Conservation (phyloP, 2,888 invertebrate genomes). For the Notodonta dromedarius region DNA sequence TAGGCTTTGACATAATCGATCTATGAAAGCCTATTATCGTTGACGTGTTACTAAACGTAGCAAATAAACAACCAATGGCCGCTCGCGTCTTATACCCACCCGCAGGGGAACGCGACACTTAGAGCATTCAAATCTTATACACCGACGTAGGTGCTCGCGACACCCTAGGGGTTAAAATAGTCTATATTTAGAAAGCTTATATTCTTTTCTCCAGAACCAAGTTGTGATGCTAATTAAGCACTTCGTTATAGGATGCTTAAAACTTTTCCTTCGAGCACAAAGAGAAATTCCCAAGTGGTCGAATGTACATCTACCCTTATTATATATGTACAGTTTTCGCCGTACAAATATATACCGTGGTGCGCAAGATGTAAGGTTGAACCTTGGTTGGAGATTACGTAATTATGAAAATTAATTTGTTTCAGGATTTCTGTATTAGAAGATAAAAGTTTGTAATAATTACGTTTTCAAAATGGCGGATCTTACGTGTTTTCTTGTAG, state of each 20-base stretch:
- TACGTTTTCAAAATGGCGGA: not conserved
- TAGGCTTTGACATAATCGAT: no score
- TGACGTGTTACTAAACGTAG: no score
- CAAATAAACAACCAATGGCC: no score
- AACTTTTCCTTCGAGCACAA: slow-evolving; percentile 2
- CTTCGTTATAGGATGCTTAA: not conserved
- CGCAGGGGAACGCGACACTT: no score
- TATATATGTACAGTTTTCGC: not conserved
- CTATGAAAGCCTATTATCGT: no score
- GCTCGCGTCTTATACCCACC: no score
- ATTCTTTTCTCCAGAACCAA: not conserved
- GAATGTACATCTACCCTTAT: not conserved
- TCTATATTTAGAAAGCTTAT: no score
- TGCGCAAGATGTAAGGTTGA: not conserved
- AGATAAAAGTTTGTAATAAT: not conserved
- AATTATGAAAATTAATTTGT: slow-evolving; percentile 1
- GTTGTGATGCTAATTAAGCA: not conserved
- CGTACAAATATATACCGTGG: not conserved
- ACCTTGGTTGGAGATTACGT: not conserved
- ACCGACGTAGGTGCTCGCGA: no score
- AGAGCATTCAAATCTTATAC: no score
- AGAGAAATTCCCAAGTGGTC: not conserved
- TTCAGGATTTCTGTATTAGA: not conserved
- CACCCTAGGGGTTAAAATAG: no score
- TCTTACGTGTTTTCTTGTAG: no score